Evolutionary conservation across 2,113 vertebrate species (phyloP).

Genomic region (Pedionomus torquatus): DNA sequence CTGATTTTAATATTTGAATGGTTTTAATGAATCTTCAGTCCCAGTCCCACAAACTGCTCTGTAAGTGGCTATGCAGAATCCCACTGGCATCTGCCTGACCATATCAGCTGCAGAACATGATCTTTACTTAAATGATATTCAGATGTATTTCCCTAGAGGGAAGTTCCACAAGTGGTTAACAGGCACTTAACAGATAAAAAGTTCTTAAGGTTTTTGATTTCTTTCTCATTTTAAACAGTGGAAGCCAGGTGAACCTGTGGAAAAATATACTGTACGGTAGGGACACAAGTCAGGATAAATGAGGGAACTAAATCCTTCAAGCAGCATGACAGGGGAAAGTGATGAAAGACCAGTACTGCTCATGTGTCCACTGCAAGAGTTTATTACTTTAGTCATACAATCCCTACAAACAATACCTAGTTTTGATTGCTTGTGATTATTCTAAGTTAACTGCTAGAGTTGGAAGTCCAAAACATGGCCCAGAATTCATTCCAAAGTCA

Average conservation of each 20-base stretch:
- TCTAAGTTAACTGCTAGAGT: rapidly evolving
- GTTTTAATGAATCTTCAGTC: background rate
- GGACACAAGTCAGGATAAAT: background rate
- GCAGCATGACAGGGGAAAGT: background rate
- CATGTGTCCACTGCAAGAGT: background rate
- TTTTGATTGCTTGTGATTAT: background rate
- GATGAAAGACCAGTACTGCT: background rate
- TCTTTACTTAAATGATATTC: background rate
- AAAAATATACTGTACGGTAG: background rate
- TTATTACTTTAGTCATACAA: background rate
- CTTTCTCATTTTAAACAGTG: background rate
- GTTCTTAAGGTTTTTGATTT: background rate
- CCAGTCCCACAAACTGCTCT: background rate
- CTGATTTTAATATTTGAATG: background rate
- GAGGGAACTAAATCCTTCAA: background rate
- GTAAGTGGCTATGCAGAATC: background rate
- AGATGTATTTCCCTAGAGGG: background rate
- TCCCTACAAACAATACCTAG: background rate
- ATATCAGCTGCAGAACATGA: background rate
- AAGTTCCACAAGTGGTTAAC: background rate
- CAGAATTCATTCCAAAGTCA: background rate
- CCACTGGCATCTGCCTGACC: background rate
- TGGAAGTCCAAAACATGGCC: background rate
- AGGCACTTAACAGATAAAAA: background rate
- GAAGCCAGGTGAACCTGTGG: background rate